Evolutionary conservation across 92 coral and sea anemone genomes (phyloP).

Genomic region (Muricea muricata): DNA sequence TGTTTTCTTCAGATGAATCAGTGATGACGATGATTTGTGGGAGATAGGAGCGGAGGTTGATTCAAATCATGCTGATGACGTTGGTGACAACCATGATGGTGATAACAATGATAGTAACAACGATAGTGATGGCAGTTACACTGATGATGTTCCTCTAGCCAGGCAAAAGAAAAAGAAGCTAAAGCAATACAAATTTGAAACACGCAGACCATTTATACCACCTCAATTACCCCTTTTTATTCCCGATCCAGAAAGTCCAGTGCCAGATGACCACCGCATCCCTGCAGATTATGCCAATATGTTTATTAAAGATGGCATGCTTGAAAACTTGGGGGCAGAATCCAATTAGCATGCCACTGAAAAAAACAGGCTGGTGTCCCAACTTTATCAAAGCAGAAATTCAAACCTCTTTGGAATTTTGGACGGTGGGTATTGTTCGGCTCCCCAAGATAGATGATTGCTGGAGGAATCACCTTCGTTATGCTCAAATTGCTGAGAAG

Average conservation of each 20-base stretch:
- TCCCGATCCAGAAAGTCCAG: neutral
- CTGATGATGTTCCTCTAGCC: too few species aligned
- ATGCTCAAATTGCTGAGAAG: conserved; percentile 18
- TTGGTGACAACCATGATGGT: neutral
- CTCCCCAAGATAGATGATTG: neutral
- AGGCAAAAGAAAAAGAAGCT: neutral
- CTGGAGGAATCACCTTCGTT: neutral
- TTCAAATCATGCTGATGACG: too few species aligned
- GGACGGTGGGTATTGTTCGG: conserved; percentile 14
- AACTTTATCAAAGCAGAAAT: neutral
- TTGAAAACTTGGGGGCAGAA: neutral
- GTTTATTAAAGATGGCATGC: neutral
- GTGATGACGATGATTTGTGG: neutral
- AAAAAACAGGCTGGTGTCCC: too few species aligned
- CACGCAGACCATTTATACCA: neutral
- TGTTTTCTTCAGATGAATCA: too few species aligned
- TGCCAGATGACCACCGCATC: neutral
- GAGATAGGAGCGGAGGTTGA: neutral
- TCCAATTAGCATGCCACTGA: too few species aligned
- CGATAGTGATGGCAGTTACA: neutral
- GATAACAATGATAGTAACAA: too few species aligned
- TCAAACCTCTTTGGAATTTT: neutral
- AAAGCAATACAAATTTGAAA: neutral
- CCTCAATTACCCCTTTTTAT: too few species aligned
- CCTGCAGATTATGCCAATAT: neutral